phyloP scores from a whole-genome alignment of 2,888 invertebrate species.

The Dusona sp. region DNA sequence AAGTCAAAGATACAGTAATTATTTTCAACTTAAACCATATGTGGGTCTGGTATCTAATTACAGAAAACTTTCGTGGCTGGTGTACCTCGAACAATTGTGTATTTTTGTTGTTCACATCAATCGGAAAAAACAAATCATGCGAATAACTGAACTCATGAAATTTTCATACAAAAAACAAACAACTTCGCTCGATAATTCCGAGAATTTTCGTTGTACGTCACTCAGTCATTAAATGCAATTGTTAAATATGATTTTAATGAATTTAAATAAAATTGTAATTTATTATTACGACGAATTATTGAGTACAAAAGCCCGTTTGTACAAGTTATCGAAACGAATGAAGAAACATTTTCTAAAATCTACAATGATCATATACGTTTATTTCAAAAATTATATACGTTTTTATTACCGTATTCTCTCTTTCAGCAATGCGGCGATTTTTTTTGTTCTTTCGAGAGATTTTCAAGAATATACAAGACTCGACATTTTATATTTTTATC shows the following conservation, averaged over 20 bases:
- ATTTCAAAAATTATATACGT: slow-evolving; percentile 65
- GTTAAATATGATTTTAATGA: slow-evolving; percentile 81
- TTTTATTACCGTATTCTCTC: slow-evolving; percentile 34
- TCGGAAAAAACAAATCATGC: slow-evolving; percentile 17
- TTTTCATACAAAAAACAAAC: slow-evolving; percentile 41
- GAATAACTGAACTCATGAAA: slow-evolving; percentile 16
- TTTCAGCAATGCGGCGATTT: slow-evolving; percentile 30
- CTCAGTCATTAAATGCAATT: slow-evolving; percentile 77
- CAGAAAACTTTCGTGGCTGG: slow-evolving; percentile 3
- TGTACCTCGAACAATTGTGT: not conserved
- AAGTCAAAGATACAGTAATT: slow-evolving; percentile 37
- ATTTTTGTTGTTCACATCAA: slow-evolving; percentile 15
- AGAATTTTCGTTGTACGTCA: slow-evolving; percentile 73
- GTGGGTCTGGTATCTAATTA: slow-evolving; percentile 23
- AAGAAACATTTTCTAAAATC: slow-evolving; percentile 66
- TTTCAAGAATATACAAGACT: slow-evolving; percentile 60
- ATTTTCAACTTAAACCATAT: slow-evolving; percentile 42
- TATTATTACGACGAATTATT: slow-evolving; percentile 78
- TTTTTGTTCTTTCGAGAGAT: slow-evolving; percentile 29
- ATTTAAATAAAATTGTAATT: slow-evolving; percentile 83
- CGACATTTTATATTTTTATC: slow-evolving; percentile 35
- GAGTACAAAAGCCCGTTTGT: slow-evolving; percentile 29
- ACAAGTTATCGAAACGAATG: slow-evolving; percentile 3
- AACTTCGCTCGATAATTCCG: slow-evolving; percentile 73
- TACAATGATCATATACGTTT: slow-evolving; percentile 39